Percentiles rank a stretch among this genome's conserved stretches.
Evolutionary conservation across 2,113 vertebrate genomes (phyloP).

Genomic region (Ursus arctos): DNA sequence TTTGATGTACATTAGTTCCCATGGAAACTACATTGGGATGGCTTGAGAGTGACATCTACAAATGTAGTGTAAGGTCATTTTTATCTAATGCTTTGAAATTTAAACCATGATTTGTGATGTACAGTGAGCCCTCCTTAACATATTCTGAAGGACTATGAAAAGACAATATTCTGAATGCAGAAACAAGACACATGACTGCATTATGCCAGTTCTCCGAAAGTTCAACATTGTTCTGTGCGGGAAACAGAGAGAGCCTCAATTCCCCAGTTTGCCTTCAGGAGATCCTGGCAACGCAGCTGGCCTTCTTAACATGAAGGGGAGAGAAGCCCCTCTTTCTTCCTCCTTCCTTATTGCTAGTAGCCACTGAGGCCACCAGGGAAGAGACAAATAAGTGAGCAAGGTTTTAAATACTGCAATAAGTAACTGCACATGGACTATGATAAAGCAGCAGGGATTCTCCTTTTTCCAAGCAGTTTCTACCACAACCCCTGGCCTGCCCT

Average conservation of each 20-base stretch:
- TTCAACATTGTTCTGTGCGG: not conserved
- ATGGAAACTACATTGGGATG: constrained; percentile 77
- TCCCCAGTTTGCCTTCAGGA: constrained; percentile 16
- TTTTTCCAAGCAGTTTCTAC: not conserved
- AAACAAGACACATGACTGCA: constrained; percentile 27
- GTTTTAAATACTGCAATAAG: not conserved
- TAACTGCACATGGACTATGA: not conserved
- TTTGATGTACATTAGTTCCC: constrained; percentile 83
- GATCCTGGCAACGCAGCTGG: not conserved
- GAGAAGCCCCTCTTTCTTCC: not conserved
- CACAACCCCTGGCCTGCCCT: not conserved
- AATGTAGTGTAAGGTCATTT: constrained; percentile 81
- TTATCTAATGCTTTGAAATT: constrained; percentile 81
- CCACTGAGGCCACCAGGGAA: not conserved
- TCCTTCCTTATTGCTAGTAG: not conserved
- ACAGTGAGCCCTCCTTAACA: constrained; percentile 60
- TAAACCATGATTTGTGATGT: constrained; percentile 77
- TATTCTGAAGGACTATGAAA: constrained; percentile 77
- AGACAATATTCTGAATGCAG: constrained; percentile 65
- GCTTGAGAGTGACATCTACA: constrained; percentile 72
- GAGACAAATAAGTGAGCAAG: not conserved
- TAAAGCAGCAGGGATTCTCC: constrained; percentile 9
- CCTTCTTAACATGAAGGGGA: not conserved
- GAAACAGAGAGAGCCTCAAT: not conserved
- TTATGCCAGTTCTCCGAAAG: constrained; percentile 61